phyloP scores from a whole-genome alignment of 1,140 invertebrate species.

The Drosophila leontia region DNA sequence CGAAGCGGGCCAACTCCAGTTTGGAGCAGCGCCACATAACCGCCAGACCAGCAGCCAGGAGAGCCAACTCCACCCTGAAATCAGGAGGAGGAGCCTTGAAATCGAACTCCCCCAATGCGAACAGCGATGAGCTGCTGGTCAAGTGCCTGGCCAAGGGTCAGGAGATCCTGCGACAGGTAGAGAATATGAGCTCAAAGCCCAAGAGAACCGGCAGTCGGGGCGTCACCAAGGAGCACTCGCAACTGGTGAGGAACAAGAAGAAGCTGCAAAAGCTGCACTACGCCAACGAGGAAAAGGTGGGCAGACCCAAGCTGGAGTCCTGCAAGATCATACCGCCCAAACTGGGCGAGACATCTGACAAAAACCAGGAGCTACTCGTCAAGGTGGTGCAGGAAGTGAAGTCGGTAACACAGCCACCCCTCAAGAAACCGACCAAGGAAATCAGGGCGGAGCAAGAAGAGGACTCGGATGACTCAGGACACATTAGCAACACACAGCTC shows the following conservation, averaged over 20 bases:
- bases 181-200: constrained; percentile 64
- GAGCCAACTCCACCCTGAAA: constrained; percentile 52
- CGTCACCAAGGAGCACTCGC: constrained; percentile 60
- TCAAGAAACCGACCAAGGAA: constrained; percentile 36
- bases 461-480: constrained; percentile 91
- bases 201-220: constrained; percentile 42
- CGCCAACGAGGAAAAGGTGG: constrained; percentile 76
- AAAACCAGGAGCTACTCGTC: constrained; percentile 74
- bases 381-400: constrained; percentile 65
- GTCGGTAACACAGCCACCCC: constrained; percentile 1
- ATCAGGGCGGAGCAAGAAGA: constrained; percentile 37
- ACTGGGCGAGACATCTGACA: constrained; percentile 78
- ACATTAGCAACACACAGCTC: constrained; percentile 88
- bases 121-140: constrained; percentile 75
- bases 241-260: constrained; percentile 59
- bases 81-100: constrained; percentile 1
- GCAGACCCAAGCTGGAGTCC: constrained; percentile 70
- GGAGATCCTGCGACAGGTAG: constrained; percentile 80
- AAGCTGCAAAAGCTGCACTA: constrained; percentile 70
- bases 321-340: constrained; percentile 83
- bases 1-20: constrained; percentile 63
- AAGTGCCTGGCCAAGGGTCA: constrained; percentile 84
- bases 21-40: constrained; percentile 50
- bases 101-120: constrained; percentile 33
- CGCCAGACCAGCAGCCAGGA: constrained; percentile 30